These are phyloP conservation scores for Sebastolobus alascanus DNA, from an alignment of 2,797 vertebrate genomes.

Conservation along the genomic window DNA sequence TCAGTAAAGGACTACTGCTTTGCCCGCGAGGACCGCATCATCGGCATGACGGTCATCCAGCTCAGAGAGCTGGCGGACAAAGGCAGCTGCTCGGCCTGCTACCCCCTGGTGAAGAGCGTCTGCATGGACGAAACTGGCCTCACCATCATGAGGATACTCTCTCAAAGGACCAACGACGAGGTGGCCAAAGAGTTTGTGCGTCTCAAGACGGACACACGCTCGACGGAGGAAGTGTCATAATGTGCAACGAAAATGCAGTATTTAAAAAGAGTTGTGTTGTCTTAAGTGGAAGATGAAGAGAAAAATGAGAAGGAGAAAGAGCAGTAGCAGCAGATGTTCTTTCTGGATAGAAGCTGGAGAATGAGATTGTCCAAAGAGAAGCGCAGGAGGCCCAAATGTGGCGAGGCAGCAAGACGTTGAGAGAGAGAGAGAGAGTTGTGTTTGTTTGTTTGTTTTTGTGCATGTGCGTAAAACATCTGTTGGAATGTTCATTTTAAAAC, in stretches of 20 bases:
- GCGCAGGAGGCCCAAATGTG: conserved; percentile 44
- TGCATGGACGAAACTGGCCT: conserved; percentile 94
- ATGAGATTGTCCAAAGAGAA: conserved; percentile 76
- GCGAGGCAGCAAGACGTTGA: conserved; percentile 37
- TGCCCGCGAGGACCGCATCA: conserved; percentile 93
- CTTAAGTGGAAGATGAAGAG: conserved; percentile 64
- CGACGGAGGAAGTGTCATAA: conserved; percentile 89
- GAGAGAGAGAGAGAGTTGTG: conserved; percentile 75
- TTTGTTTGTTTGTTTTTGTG: conserved; percentile 90
- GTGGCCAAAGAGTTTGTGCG: conserved; percentile 98
- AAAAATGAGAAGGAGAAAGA: conserved; percentile 9
- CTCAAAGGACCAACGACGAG: conserved; percentile 96
- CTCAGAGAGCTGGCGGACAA: conserved; percentile 89
- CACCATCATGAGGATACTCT: conserved; percentile 97
- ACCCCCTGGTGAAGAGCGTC: conserved; percentile 91
- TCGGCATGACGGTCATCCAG: conserved; percentile 96
- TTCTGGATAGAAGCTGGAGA: conserved; percentile 46
- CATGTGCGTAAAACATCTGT: conserved; percentile 97
- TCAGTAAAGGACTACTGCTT: conserved; percentile 99
- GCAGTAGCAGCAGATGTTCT: conserved; percentile 56
- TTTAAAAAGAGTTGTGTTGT: conserved; percentile 74
- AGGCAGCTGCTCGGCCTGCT: conserved; percentile 88
- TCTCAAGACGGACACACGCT: conserved; percentile 95
- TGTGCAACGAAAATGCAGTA: conserved; percentile 66
- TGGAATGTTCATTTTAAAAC: conserved; percentile 96